Evolutionary conservation across 2,113 vertebrate genomes (phyloP).

Genomic region (Maccullochella peelii): DNA sequence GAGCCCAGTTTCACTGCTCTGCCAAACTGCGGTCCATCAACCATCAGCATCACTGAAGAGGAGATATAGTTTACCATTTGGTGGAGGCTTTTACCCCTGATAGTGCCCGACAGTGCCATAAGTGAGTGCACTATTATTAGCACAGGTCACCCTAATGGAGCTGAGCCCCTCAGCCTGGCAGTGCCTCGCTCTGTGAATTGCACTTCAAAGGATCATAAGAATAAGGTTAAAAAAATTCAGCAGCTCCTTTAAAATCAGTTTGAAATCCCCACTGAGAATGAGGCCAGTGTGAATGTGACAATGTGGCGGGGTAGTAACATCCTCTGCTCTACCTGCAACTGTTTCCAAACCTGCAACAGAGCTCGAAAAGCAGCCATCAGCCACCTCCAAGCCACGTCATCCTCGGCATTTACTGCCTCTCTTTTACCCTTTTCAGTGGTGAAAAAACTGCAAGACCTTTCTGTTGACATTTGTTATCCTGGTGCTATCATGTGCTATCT

Average conservation of each 20-base stretch:
- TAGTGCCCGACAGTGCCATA: conserved; percentile 32
- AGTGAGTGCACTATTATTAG: conserved; percentile 59
- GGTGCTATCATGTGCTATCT: conserved; percentile 47
- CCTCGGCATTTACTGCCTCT: conserved; percentile 33
- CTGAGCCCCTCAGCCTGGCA: conserved; percentile 54
- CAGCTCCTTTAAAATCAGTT: conserved; percentile 61
- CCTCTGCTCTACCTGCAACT: conserved; percentile 8
- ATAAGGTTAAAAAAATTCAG: conserved; percentile 65
- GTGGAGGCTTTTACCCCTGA: conserved; percentile 39
- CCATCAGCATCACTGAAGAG: neutral
- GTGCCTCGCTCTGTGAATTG: conserved; percentile 43
- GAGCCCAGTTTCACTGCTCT: conserved; percentile 11
- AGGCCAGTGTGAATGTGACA: conserved; percentile 46
- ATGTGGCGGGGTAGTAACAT: conserved; percentile 17
- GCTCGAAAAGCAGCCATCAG: conserved; percentile 30
- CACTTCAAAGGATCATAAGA: conserved; percentile 70
- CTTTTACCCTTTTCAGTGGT: conserved; percentile 50
- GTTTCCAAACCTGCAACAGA: conserved; percentile 18
- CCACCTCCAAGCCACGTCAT: conserved; percentile 11
- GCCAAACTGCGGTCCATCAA: conserved; percentile 24
- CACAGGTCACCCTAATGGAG: conserved; percentile 59
- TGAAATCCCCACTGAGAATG: conserved; percentile 55
- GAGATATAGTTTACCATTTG: neutral
- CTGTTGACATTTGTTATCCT: conserved; percentile 57
- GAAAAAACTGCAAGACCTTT: conserved; percentile 61